Evolutionary conservation across 2,113 vertebrate species (phyloP).

Genomic region (Brachyistius frenatus): DNA sequence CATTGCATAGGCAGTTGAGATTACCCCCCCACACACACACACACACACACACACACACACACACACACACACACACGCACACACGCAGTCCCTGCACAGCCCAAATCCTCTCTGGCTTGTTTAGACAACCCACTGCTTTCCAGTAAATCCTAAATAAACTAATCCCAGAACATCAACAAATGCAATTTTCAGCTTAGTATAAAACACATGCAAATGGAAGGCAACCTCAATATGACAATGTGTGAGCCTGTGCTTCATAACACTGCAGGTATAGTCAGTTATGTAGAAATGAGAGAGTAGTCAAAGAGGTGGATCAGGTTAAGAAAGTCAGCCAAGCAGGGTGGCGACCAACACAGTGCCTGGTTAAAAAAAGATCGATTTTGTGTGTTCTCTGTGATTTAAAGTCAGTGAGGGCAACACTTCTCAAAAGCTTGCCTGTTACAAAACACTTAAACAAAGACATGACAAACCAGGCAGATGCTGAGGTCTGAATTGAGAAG

Average conservation of each 20-base stretch:
- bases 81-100: constrained; percentile 35
- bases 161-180: constrained; percentile 77
- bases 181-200: constrained; percentile 79
- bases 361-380: not conserved
- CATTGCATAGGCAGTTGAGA: constrained; percentile 26
- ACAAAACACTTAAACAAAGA: not conserved
- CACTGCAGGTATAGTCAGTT: not conserved
- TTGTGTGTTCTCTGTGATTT: not conserved
- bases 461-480: not conserved
- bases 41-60: constrained; percentile 35
- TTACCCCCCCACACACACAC: constrained; percentile 6
- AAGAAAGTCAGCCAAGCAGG: not conserved
- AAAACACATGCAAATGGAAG: constrained; percentile 68
- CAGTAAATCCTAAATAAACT: constrained; percentile 75
- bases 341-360: not conserved
- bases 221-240: constrained; percentile 27
- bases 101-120: constrained; percentile 71
- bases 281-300: no score
- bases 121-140: constrained; percentile 65
- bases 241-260: constrained; percentile 25
- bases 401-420: not conserved
- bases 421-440: not conserved
- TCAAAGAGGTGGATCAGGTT: constrained; percentile 13
- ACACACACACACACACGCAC: constrained; percentile 29
- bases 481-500: not conserved